These are phyloP conservation scores for Todus mexicanus DNA, from an alignment of 2,797 vertebrate species.

Conservation along the genomic window DNA sequence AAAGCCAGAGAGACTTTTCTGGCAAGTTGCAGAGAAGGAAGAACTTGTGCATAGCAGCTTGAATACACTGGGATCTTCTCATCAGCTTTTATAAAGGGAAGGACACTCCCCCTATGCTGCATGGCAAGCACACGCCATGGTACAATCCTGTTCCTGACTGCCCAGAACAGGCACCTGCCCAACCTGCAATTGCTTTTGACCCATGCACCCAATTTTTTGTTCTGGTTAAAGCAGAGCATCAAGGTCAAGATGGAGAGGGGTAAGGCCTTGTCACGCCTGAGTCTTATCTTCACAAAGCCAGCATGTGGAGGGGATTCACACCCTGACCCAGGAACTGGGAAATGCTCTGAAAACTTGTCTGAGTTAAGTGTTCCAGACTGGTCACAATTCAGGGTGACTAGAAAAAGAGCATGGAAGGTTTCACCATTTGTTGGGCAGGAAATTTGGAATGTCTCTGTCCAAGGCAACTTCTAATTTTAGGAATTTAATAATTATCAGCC, in stretches of 20 bases:
- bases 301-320: fast-evolving
- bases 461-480: background rate
- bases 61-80: background rate
- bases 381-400: background rate
- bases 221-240: background rate
- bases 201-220: background rate
- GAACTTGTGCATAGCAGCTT: background rate
- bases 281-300: background rate
- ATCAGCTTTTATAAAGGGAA: background rate
- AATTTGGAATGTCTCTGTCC: background rate
- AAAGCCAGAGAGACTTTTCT: background rate
- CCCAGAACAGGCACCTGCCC: background rate
- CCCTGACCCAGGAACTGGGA: background rate
- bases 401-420: background rate
- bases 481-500: background rate
- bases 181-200: background rate
- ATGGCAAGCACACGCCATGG: background rate
- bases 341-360: background rate
- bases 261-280: background rate
- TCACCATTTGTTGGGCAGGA: background rate
- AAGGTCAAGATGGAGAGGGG: background rate
- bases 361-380: background rate
- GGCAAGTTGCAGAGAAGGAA: background rate
- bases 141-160: background rate
- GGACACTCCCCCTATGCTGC: background rate